Base-by-base conservation (phyloP, 1,140 invertebrate species). In the Brachystomella parvula region DNA sequence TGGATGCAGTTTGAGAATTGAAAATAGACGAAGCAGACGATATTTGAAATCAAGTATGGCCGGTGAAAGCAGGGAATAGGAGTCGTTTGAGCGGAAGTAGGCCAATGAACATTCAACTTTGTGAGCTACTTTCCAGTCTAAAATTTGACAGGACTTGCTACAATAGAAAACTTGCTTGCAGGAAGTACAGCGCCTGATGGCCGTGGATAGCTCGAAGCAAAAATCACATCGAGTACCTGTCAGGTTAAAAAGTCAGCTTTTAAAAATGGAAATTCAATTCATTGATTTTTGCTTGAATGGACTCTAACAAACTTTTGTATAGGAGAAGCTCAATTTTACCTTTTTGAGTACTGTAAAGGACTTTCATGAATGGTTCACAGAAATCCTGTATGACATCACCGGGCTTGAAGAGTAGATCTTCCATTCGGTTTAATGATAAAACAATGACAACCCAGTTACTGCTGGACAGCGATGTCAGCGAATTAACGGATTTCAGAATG, bases 341-440 rank as follows among this genome's bases (percentile, higher is more conserved):
- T 21, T 59, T 59, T 9, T 59, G 29, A 12, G 24, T 3, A 12
- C 21, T 17, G 57, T 3, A 59, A 15, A 59, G 30, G 30, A 59
- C 30, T 24, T 59, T 59, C 26, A 59, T 59, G 57, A 59, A 59
- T 12, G 57, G 57, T 59, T 59, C 30, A 31, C 57, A 59, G 21
- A 29, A 59, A 31, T 59, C 57, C 30, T 59, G 57, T 9, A 59
- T 59, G 2, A 59, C 24, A 31, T 59, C 57, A 31, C 57, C 57
- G 30, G 57, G 24, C 15, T 59, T 28, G 30, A 59, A 59, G 12
- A 2, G 3, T 9, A 59, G 24, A 6, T 26, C 24, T 9, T 53
- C 49, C n/a, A n/a, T n/a, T n/a, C n/a, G n/a, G n/a, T n/a, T n/a
- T n/a, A n/a, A n/a, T n/a, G n/a, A n/a, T n/a, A n/a, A n/a, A n/a